Base-by-base conservation (phyloP, 30 jellyfish, hydroid and myxozoan genomes). In the Sanderia malayensis region DNA sequence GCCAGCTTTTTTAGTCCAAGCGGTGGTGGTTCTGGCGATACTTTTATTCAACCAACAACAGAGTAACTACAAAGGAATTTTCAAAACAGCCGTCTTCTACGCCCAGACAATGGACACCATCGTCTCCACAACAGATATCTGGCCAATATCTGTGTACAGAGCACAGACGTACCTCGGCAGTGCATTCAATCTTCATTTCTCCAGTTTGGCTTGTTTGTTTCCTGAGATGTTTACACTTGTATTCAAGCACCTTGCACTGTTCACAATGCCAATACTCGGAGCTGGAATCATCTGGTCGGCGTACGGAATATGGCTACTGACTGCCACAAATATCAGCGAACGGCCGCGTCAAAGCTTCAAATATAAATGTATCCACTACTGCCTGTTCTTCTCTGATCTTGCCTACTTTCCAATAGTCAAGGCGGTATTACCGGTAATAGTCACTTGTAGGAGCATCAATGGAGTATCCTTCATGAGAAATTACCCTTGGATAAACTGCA, bases 361-460 rank as follows among this genome's bases (percentile, higher is more conserved):
- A 21, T 61, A 11, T 11, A 58, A 60, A 24, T 64, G 76, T 68
- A 33, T 75, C 29, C 70, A 68, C 21, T 68, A 49, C 37, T 55
- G 68, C 58, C 31, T 79, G 15, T 24, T 79, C 9, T 63, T 79
- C 22, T 4, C 70, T 9, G 90, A 79, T 33, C 31, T 79, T 55
- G 76, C 90, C 30, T 79, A 79, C 74, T 79, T 79, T 44, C 90
- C 90, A 0, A 53, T 79, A 17, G 82, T 67, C 3, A 46, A 44
- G 37, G 46, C 58, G 46, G 23, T 58, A n/a, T 21, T 74, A 4
- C 29, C 76, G 9, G 70, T 79, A 4, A 41, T 79, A 29, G 41
- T 46, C 41, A 72, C 65, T 17, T 79, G 90, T 32, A 66, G 67
- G 53, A 49, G 32, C 1, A 31, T 77, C 53, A 66, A 65, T 25